phyloP scores from a whole-genome alignment of 2,888 invertebrate species.

The Syrphus vitripennis region DNA sequence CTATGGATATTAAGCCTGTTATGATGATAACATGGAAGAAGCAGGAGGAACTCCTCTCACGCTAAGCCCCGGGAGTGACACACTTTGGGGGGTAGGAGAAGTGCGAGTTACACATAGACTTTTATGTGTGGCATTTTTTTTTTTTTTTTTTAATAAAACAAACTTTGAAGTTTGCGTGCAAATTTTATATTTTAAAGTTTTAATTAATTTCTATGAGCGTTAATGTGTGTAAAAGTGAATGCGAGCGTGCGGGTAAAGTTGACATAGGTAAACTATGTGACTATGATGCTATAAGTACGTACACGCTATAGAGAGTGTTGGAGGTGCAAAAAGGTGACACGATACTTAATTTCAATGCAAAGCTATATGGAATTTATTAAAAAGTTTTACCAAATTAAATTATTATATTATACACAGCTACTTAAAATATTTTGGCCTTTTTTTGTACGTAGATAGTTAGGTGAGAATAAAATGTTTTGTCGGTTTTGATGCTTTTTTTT shows the following conservation, averaged over 20 bases:
- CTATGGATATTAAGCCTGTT: not conserved
- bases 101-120: not conserved
- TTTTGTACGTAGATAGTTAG: not conserved
- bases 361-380: too few relatives aligned
- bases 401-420: not conserved
- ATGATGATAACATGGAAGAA: not conserved
- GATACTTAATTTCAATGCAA: not conserved
- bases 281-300: not conserved
- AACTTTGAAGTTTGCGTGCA: constrained; percentile 54
- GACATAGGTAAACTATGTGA: too few relatives aligned
- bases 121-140: constrained; percentile 29
- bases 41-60: not conserved
- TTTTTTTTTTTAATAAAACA: not conserved
- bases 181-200: constrained; percentile 45
- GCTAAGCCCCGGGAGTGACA: not conserved
- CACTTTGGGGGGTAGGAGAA: not conserved
- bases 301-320: not conserved
- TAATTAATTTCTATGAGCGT: constrained; percentile 61
- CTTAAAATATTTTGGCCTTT: not conserved
- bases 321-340: not conserved
- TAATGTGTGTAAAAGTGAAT: constrained; percentile 9
- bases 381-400: not conserved
- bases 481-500: not conserved
- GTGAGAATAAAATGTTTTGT: not conserved
- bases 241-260: constrained; percentile 9